A percentile compares a stretch with the other conserved stretches of the same genome.
Evolutionary conservation across 64 coral and sea anemone genomes (phyloP).

Genomic region (Porites lutea): DNA sequence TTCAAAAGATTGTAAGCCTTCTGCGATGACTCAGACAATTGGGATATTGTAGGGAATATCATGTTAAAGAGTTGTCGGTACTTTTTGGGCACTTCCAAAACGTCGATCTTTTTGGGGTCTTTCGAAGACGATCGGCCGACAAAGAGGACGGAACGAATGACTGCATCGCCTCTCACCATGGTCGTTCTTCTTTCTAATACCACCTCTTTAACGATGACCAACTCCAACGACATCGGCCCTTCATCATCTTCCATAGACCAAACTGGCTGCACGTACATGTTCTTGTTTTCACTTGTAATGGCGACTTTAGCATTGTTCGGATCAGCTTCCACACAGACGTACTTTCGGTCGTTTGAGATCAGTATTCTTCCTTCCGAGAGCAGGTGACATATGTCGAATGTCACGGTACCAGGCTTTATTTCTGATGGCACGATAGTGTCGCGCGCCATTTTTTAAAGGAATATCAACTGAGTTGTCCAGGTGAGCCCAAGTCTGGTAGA

Average conservation of each 20-base stretch:
- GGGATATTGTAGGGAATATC: background rate
- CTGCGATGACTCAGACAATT: background rate
- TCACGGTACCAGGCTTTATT: too few species aligned
- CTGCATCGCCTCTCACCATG: too few species aligned
- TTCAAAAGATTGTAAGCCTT: background rate
- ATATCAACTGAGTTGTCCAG: too few species aligned
- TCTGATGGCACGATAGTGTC: too few species aligned
- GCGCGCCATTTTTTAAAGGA: too few species aligned
- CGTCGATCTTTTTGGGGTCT: background rate
- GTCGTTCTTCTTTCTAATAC: background rate
- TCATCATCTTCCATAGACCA: background rate
- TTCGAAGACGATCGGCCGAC: background rate
- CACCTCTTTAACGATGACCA: background rate
- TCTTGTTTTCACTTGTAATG: background rate
- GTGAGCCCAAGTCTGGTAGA: too few species aligned
- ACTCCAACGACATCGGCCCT: background rate
- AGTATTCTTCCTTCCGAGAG: background rate
- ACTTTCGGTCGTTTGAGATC: background rate
- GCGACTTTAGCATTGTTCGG: background rate
- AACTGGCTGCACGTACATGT: background rate
- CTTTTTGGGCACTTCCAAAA: background rate
- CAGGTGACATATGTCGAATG: too few species aligned
- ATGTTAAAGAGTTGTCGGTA: background rate
- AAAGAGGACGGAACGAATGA: background rate
- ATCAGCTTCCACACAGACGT: background rate